phyloP scores from a whole-genome alignment of 1,140 invertebrate species.

The Bombus pascuorum region DNA sequence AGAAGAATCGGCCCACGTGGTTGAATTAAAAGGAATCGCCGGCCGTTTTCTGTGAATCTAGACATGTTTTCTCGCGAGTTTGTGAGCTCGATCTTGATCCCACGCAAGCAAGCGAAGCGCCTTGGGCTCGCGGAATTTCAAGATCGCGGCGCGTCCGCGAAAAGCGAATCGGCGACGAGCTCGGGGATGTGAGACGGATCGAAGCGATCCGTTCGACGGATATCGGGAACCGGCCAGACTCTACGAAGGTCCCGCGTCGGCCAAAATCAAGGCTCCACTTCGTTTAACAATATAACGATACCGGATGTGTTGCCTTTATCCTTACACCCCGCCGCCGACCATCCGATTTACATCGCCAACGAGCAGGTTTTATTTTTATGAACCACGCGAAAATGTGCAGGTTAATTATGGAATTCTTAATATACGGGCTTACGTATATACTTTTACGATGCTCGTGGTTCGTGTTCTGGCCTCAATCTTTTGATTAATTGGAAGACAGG shows the following conservation, averaged over 20 bases:
- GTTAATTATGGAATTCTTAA: neutral
- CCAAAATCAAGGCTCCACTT: slow-evolving; percentile 55
- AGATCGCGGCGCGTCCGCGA: slow-evolving; percentile 54
- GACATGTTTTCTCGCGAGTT: slow-evolving; percentile 37
- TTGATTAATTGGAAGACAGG: too few relatives aligned
- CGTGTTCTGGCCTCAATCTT: too few relatives aligned
- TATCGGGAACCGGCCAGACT: slow-evolving; percentile 41
- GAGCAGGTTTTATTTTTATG: slow-evolving; percentile 16
- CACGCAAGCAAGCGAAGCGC: slow-evolving; percentile 16
- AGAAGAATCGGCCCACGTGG: neutral
- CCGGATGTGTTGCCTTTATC: slow-evolving; percentile 31
- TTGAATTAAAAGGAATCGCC: slow-evolving; percentile 15
- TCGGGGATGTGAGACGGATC: slow-evolving; percentile 28
- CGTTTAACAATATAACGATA: slow-evolving; percentile 39
- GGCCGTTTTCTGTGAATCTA: slow-evolving; percentile 37
- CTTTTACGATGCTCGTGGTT: too few relatives aligned
- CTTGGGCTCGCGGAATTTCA: slow-evolving; percentile 55
- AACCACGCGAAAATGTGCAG: neutral
- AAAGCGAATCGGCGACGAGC: slow-evolving; percentile 21
- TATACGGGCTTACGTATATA: neutral
- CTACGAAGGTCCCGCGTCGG: slow-evolving; percentile 41
- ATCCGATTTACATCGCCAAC: neutral
- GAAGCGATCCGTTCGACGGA: slow-evolving; percentile 40
- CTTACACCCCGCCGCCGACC: neutral
- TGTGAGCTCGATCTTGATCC: slow-evolving; percentile 45